Evolutionary conservation across 2,113 vertebrate genomes (phyloP).

Genomic region (Notothenia coriiceps): DNA sequence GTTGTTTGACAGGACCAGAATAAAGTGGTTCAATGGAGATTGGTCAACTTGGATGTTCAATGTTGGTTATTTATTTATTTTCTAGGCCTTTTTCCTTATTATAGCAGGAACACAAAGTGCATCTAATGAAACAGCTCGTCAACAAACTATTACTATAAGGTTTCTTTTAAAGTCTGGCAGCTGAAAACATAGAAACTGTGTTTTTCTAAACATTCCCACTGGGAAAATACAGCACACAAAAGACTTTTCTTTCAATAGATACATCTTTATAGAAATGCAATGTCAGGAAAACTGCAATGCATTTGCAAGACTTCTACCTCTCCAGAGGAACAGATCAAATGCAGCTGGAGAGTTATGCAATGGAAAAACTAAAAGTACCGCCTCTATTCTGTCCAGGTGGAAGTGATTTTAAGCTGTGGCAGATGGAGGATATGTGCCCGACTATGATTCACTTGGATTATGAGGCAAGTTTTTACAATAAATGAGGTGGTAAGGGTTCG

Average conservation of each 20-base stretch:
- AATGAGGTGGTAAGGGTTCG: constrained; percentile 15
- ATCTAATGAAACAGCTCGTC: background rate
- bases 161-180: constrained; percentile 5
- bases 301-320: background rate
- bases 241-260: background rate
- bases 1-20: too few relatives aligned
- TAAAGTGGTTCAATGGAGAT: too few relatives aligned
- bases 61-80: background rate
- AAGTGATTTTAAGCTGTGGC: constrained; percentile 57
- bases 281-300: constrained; percentile 3
- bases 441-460: constrained; percentile 41
- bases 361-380: constrained; percentile 60
- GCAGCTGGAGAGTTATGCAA: constrained; percentile 58
- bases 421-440: constrained; percentile 27
- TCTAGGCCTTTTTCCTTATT: too few relatives aligned
- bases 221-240: background rate
- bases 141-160: background rate
- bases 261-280: constrained; percentile 1
- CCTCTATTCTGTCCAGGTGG: constrained; percentile 62
- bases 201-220: constrained; percentile 17
- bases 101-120: background rate
- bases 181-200: constrained; percentile 4
- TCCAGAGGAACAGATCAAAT: constrained; percentile 52
- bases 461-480: constrained; percentile 32
- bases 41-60: background rate